Percentiles rank a stretch among this genome's conserved stretches.
Evolutionary conservation across 2,113 vertebrate species (phyloP).

Genomic region (Triplophysa dalaica): DNA sequence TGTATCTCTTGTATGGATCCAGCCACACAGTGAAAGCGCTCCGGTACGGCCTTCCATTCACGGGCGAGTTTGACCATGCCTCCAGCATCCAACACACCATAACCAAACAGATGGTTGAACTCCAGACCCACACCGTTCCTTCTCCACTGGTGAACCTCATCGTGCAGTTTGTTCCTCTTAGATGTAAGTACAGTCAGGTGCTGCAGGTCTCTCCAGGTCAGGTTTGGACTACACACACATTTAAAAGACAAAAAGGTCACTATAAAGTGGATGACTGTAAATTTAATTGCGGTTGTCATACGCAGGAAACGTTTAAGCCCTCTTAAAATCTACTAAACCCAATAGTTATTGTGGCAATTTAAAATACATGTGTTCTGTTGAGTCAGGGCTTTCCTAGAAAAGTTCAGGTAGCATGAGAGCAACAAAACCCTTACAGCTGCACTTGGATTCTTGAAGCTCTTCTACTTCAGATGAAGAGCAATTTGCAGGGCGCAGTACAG

Average conservation of each 20-base stretch:
- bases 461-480: not conserved
- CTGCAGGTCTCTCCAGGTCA: conserved; percentile 98
- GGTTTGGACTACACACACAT: conserved; percentile 74
- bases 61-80: conserved; percentile 97
- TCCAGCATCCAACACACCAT: conserved; percentile 93
- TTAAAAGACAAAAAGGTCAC: conserved; percentile 4
- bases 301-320: not conserved
- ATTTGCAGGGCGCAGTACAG: not conserved
- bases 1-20: conserved; percentile 89
- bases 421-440: conserved; percentile 3
- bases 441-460: not conserved
- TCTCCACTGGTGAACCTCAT: conserved; percentile 95
- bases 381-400: not conserved
- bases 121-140: conserved; percentile 95
- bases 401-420: not conserved
- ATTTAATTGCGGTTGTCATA: conserved; percentile 1
- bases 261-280: not conserved
- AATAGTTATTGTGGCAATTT: not conserved
- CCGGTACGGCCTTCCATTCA: conserved; percentile 95
- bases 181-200: conserved; percentile 96
- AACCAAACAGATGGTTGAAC: conserved; percentile 98
- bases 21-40: conserved; percentile 95
- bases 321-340: not conserved
- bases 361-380: not conserved
- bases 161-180: conserved; percentile 96